Conservation (phyloP, 2,888 invertebrate genomes). For the Melanophora roralis region DNA sequence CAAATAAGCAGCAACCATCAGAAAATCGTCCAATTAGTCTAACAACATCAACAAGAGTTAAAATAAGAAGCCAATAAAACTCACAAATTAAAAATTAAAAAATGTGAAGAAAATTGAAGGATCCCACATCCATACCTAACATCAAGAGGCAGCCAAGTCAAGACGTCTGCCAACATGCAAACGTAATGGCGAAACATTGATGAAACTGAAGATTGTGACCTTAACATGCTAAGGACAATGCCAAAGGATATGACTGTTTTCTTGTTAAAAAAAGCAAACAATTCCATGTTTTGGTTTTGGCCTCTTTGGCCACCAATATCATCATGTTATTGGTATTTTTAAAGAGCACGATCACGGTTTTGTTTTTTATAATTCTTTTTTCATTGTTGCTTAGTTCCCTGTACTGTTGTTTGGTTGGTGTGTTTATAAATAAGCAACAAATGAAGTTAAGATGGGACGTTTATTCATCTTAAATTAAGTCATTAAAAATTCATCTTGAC, state of each 20-base stretch:
- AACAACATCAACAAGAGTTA: conserved; percentile 63
- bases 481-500: conserved; percentile 70
- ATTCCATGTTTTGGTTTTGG: background rate
- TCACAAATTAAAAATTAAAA: conserved; percentile 51
- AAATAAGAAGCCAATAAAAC: conserved; percentile 62
- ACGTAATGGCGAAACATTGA: conserved; percentile 17
- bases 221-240: conserved; percentile 17
- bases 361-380: conserved; percentile 23
- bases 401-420: background rate
- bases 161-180: conserved; percentile 50
- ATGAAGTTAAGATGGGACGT: conserved; percentile 74
- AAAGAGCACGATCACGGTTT: conserved; percentile 46
- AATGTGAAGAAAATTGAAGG: conserved; percentile 17
- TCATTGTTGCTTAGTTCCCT: conserved; percentile 26
- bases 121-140: conserved; percentile 38
- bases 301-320: conserved; percentile 10
- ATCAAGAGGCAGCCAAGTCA: background rate
- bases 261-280: background rate
- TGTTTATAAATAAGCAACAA: conserved; percentile 70
- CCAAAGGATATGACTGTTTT: conserved; percentile 6
- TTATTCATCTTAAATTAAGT: conserved; percentile 75
- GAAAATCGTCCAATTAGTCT: conserved; percentile 62
- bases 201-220: conserved; percentile 55
- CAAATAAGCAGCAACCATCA: conserved; percentile 53
- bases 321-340: conserved; percentile 11